Evolutionary conservation across 1,140 invertebrate species (phyloP).

Genomic region (Aphis craccivora): DNA sequence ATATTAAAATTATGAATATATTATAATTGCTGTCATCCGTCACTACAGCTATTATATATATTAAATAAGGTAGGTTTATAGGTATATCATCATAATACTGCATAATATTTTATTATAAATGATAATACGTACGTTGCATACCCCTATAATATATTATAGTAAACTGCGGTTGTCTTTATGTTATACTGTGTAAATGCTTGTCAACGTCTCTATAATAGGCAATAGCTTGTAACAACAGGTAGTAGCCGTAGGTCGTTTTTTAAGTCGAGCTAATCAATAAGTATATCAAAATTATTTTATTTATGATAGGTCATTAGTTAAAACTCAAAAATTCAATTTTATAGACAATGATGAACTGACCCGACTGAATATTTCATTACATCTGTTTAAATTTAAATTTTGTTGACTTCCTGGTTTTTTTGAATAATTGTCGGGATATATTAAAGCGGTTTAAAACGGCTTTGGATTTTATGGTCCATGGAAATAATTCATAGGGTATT

Average conservation of each 20-base stretch:
- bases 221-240: background rate
- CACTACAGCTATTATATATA: background rate
- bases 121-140: background rate
- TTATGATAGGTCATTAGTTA: background rate
- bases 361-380: background rate
- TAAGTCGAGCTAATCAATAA: background rate
- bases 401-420: background rate
- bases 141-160: background rate
- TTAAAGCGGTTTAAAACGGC: background rate
- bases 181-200: background rate
- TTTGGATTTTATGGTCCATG: background rate
- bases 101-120: too few species aligned
- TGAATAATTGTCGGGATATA: background rate
- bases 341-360: background rate
- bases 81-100: too few species aligned
- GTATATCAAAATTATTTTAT: background rate
- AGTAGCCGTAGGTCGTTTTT: background rate
- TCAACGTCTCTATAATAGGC: background rate
- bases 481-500: conserved; percentile 18
- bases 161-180: background rate
- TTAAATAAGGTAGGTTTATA: too few species aligned
- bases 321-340: background rate
- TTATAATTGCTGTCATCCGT: background rate
- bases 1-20: too few species aligned
- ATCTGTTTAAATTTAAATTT: conserved; percentile 8